These are phyloP conservation scores for Chunga burmeisteri DNA, from an alignment of 2,113 vertebrate species.

Conservation along the genomic window DNA sequence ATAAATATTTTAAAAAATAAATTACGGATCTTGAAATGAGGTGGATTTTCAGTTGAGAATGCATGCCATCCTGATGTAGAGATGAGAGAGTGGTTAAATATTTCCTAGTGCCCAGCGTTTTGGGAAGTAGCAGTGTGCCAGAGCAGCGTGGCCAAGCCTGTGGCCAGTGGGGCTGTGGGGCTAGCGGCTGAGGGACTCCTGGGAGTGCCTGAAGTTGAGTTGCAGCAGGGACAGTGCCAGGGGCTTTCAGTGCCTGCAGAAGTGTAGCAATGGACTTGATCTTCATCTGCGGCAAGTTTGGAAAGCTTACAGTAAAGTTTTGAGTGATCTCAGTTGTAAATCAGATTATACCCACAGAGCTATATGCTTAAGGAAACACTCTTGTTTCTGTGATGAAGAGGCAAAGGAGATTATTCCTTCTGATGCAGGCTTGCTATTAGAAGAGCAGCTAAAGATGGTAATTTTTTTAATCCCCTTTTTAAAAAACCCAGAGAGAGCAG, in stretches of 20 bases:
- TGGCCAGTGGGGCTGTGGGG: accelerated
- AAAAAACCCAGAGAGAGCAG: not conserved
- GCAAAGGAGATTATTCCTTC: not conserved
- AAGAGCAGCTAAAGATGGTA: constrained; percentile 1
- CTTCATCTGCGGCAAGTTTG: constrained; percentile 8
- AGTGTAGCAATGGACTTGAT: not conserved
- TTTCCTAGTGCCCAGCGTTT: accelerated
- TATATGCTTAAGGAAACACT: not conserved
- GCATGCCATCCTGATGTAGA: not conserved
- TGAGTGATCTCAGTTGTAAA: not conserved
- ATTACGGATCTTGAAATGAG: not conserved
- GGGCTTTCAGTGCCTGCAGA: not conserved
- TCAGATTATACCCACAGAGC: not conserved
- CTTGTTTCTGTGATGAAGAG: not conserved
- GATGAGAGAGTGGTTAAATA: not conserved
- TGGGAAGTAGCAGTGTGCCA: accelerated
- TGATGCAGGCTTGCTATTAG: constrained; percentile 3
- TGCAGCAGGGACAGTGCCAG: not conserved
- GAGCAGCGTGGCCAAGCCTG: accelerated
- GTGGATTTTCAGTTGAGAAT: not conserved
- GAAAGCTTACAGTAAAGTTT: constrained; percentile 6
- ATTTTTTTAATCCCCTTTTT: constrained; percentile 33
- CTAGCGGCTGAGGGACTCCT: not conserved
- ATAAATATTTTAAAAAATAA: not conserved
- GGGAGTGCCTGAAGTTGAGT: not conserved